phyloP scores from a whole-genome alignment of 2,888 invertebrate genomes.

The Boloria selene region DNA sequence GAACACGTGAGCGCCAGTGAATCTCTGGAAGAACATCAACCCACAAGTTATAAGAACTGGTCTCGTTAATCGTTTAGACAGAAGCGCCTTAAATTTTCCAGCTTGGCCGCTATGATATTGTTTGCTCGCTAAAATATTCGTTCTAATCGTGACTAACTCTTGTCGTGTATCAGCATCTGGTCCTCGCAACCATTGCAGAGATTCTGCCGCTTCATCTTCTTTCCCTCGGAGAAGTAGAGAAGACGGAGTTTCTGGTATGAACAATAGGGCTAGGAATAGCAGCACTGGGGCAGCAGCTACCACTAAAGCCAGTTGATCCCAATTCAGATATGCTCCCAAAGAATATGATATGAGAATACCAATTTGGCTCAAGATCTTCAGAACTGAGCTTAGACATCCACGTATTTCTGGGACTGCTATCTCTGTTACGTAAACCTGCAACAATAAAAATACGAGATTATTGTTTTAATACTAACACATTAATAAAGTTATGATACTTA shows the following conservation, averaged over 20 bases:
- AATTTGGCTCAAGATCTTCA: conserved; percentile 92
- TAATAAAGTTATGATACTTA: background rate
- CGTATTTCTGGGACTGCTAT: conserved; percentile 93
- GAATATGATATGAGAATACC: conserved; percentile 92
- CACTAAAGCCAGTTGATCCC: conserved; percentile 91
- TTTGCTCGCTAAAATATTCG: conserved; percentile 84
- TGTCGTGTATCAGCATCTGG: conserved; percentile 88
- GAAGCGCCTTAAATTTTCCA: conserved; percentile 62
- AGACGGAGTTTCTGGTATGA: conserved; percentile 94
- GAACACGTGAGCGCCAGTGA: conserved; percentile 91
- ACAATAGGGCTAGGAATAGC: conserved; percentile 87
- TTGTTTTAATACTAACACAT: too few relatives aligned
- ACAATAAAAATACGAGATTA: conserved; percentile 10
- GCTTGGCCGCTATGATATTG: conserved; percentile 62
- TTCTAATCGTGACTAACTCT: conserved; percentile 87
- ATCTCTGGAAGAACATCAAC: conserved; percentile 94
- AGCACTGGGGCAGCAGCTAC: conserved; percentile 89
- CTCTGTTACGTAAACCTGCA: conserved; percentile 93
- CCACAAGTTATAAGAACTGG: conserved; percentile 92
- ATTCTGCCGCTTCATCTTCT: conserved; percentile 87
- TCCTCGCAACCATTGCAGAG: conserved; percentile 91
- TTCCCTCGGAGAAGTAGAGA: conserved; percentile 88
- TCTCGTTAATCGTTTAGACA: conserved; percentile 77
- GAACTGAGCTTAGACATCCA: conserved; percentile 91
- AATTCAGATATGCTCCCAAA: conserved; percentile 90